Evolutionary conservation across 2,797 vertebrate genomes (phyloP).

Genomic region (Xiphophorus birchmanni): DNA sequence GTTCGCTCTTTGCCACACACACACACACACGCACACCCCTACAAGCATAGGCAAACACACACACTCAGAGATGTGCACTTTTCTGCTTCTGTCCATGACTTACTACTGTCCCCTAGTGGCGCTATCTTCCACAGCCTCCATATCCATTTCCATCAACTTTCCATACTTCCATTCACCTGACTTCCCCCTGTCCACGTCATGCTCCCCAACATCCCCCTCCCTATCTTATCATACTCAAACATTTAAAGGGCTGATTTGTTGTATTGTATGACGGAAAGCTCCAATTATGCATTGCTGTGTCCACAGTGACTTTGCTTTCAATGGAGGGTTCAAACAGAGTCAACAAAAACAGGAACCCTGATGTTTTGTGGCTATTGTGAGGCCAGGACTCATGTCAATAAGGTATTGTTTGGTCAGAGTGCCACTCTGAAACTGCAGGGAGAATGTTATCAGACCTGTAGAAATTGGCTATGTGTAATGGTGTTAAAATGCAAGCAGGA

Average conservation of each 20-base stretch:
- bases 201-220: conserved; percentile 62
- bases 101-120: conserved; percentile 99
- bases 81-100: conserved; percentile 86
- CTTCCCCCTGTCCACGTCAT: conserved; percentile 47
- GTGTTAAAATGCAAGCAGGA: conserved; percentile 81
- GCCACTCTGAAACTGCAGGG: conserved; percentile 85
- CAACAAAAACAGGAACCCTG: conserved; percentile 89
- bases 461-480: conserved; percentile 79
- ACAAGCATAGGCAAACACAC: conserved; percentile 31
- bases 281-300: conserved; percentile 82
- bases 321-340: conserved; percentile 83
- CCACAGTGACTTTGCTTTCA: conserved; percentile 84
- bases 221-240: conserved; percentile 90
- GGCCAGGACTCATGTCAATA: conserved; percentile 86
- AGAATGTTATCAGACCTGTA: conserved; percentile 91
- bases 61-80: conserved; percentile 17
- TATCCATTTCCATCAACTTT: conserved; percentile 66
- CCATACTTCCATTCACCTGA: conserved; percentile 69
- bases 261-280: conserved; percentile 80
- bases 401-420: conserved; percentile 86
- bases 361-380: conserved; percentile 86
- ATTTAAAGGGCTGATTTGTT: conserved; percentile 87
- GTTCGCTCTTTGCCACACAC: conserved; percentile 88
- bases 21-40: conserved; percentile 49
- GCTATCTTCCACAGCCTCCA: conserved; percentile 38